These are phyloP conservation scores for Isotomurus palustris DNA, from an alignment of 2,888 invertebrate species.

Conservation along the genomic window DNA sequence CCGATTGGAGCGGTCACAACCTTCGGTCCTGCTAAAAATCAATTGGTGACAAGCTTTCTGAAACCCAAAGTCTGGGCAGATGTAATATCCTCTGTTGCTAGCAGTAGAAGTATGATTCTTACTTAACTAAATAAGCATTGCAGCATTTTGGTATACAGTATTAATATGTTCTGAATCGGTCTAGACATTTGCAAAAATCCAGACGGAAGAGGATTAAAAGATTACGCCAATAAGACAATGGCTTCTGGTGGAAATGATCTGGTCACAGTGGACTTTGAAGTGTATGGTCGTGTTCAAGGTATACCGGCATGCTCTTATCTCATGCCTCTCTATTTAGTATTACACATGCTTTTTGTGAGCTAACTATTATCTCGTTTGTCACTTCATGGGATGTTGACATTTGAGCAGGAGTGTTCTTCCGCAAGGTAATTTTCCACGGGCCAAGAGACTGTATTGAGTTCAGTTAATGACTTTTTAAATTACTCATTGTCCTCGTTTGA, in stretches of 20 bases:
- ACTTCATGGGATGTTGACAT: too few relatives aligned
- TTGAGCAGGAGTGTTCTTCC: constrained; percentile 40
- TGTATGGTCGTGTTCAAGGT: constrained; percentile 42
- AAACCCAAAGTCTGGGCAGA: too few relatives aligned
- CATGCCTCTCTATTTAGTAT: not conserved
- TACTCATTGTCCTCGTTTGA: not conserved
- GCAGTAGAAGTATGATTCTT: too few relatives aligned
- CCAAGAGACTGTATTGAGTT: not conserved
- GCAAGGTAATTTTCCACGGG: constrained; percentile 29
- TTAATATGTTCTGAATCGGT: not conserved
- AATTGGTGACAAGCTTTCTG: too few relatives aligned
- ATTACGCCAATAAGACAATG: not conserved
- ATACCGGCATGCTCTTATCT: too few relatives aligned
- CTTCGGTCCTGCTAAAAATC: too few relatives aligned
- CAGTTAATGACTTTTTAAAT: not conserved
- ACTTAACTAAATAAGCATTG: not conserved
- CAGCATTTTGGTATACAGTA: too few relatives aligned
- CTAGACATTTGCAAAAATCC: not conserved
- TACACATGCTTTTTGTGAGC: too few relatives aligned
- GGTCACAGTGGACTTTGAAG: constrained; percentile 38
- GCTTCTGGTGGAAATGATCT: not conserved
- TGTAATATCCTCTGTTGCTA: too few relatives aligned
- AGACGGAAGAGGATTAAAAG: not conserved
- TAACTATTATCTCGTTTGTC: too few relatives aligned
- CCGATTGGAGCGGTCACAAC: too few relatives aligned